Base-by-base conservation (phyloP, 2,888 invertebrate species). In the Folsomia manolachei region DNA sequence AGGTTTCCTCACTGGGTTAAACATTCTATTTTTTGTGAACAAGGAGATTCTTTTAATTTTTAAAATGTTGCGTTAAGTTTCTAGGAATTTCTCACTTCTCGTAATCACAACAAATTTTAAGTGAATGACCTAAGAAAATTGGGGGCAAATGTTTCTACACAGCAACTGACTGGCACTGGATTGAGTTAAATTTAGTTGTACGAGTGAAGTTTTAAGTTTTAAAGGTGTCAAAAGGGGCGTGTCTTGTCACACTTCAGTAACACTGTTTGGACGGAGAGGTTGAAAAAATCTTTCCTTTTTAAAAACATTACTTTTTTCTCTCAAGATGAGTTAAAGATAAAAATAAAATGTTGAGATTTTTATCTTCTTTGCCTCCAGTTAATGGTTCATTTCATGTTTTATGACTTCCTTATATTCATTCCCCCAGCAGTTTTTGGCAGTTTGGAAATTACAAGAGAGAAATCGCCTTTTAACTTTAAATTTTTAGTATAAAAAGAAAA, bases 221-320 rank as follows among this genome's bases (percentile, higher is more conserved):
- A 70, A 53, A 76, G 77, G 79, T 76, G 79, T 79, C 74, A 78
- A 79, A 76, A 74, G 75, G 79, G 79, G 79, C 73, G 79, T 72
- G 69, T 69, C 76, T 69, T 66, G 72, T 67, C 67, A 69, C 66
- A 65, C 56, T 56, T 56, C 56, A 39, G 39, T 4, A 39, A 4
- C 39, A 39, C 39, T 39, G 39, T 39, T 39, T 39, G 7, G 14
- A n/a, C n/a, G n/a, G n/a, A n/a, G n/a, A n/a, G n/a, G 39, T 14
- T 39, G 39, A 39, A 39, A 39, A 39, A 39, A 39, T 39, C 39
- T 21, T 56, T 7, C 18, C 19, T 7, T 21, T 56, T 56, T 56
- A 19, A 19, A 56, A 56, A 56, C n/a, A 56, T 56, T 56, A 56
- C 56, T 56, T 56, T n/a, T n/a, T n/a, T 56, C 11, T 56, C 18